Conservation (phyloP, 2,113 vertebrate species). For the Eptesicus fuscus region DNA sequence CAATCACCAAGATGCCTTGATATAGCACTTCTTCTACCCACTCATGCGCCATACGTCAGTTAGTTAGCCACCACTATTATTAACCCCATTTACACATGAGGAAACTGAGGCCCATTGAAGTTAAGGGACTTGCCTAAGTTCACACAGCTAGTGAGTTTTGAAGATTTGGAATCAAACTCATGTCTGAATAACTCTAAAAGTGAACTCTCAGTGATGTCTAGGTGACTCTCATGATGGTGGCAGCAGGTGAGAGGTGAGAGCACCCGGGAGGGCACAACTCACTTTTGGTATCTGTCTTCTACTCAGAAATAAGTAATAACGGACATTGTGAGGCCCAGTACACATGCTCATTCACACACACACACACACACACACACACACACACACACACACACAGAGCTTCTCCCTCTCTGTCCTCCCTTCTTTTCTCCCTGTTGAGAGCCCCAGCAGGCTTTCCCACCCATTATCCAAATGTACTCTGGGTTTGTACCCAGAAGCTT, state of each 20-base stretch:
- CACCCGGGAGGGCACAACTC: neutral
- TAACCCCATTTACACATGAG: neutral
- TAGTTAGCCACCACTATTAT: too few relatives aligned
- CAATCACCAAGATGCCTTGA: neutral
- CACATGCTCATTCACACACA: rapidly evolving
- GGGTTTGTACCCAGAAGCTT: slow-evolving; percentile 43
- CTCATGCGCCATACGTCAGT: rapidly evolving
- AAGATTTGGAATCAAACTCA: neutral
- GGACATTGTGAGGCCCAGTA: neutral
- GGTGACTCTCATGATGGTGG: neutral
- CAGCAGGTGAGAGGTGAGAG: neutral
- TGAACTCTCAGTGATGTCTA: neutral
- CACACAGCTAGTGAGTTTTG: neutral
- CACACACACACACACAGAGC: neutral
- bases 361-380: neutral
- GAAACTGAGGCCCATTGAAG: neutral
- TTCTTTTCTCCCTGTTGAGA: too few relatives aligned
- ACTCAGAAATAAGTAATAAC: neutral
- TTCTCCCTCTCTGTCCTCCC: neutral
- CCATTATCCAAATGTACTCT: slow-evolving; percentile 20
- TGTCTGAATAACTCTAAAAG: neutral
- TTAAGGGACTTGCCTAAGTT: neutral
- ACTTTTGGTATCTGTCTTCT: neutral
- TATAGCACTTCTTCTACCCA: neutral
- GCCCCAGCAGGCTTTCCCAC: neutral